Evolutionary conservation across 1,140 invertebrate species (phyloP).

Genomic region (Pseudoatta argentina): DNA sequence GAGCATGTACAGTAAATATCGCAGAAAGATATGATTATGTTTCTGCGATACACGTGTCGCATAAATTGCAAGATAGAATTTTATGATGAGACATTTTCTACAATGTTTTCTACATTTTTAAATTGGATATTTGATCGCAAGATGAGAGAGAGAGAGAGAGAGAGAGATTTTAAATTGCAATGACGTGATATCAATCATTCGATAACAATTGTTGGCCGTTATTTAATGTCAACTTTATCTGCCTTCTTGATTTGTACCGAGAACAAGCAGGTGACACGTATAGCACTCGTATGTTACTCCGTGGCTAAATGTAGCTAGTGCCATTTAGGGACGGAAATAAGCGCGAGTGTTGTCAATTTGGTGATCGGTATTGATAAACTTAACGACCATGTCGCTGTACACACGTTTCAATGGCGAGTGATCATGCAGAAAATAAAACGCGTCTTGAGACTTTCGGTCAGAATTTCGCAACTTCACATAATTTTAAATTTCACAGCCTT

Average conservation of each 20-base stretch:
- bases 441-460: neutral
- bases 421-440: constrained; percentile 11
- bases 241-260: neutral
- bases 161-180: neutral
- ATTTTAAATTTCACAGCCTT: neutral
- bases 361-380: constrained; percentile 55
- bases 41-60: neutral
- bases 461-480: neutral
- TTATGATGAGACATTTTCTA: too few relatives aligned
- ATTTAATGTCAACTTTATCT: neutral
- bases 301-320: constrained; percentile 45
- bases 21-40: neutral
- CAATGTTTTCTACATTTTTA: neutral
- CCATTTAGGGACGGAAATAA: constrained; percentile 64
- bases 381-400: constrained; percentile 31
- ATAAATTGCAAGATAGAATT: neutral
- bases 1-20: neutral
- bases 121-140: neutral
- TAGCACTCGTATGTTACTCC: constrained; percentile 18
- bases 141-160: too few relatives aligned
- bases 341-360: constrained; percentile 58
- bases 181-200: neutral
- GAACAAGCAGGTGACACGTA: constrained; percentile 38
- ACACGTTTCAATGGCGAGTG: constrained; percentile 6
- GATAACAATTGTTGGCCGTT: neutral